Percentiles rank a stretch among this genome's conserved stretches.
Conservation (phyloP, 2,113 vertebrate genomes). For the Notechis scutatus region DNA sequence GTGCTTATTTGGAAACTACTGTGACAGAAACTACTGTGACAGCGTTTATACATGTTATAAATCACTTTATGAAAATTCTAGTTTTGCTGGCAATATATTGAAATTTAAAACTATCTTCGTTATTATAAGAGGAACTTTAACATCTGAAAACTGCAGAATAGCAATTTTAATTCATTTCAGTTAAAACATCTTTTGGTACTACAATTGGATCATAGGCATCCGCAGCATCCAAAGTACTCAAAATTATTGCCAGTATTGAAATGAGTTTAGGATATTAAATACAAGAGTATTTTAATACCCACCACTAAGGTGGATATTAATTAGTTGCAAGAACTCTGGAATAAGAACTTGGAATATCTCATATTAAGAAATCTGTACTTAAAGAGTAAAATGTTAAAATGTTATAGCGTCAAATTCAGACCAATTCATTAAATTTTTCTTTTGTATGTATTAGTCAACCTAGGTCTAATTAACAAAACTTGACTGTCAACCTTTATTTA, state of each 20-base stretch:
- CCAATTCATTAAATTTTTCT: neutral
- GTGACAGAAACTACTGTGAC: too few relatives aligned
- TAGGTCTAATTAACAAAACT: neutral
- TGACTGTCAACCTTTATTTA: neutral
- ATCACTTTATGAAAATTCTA: neutral
- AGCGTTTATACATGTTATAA: neutral
- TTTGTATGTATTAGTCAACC: neutral
- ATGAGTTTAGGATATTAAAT: neutral
- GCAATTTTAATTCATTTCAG: neutral
- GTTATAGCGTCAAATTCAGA: neutral
- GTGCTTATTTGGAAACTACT: neutral
- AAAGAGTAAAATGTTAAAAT: neutral
- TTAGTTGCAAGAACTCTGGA: neutral
- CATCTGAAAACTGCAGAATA: neutral
- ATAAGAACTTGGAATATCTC: neutral
- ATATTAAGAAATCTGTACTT: neutral
- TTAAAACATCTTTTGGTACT: neutral
- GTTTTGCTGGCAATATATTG: neutral
- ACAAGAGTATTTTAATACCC: neutral
- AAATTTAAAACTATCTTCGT: neutral
- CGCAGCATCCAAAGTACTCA: neutral
- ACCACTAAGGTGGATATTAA: neutral
- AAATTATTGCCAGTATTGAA: neutral
- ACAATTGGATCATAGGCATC: neutral
- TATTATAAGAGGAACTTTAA: neutral